A percentile compares a stretch with the other conserved stretches of the same genome.
Conservation (phyloP, 2,113 vertebrate species). For the Aviceda subcristata region DNA sequence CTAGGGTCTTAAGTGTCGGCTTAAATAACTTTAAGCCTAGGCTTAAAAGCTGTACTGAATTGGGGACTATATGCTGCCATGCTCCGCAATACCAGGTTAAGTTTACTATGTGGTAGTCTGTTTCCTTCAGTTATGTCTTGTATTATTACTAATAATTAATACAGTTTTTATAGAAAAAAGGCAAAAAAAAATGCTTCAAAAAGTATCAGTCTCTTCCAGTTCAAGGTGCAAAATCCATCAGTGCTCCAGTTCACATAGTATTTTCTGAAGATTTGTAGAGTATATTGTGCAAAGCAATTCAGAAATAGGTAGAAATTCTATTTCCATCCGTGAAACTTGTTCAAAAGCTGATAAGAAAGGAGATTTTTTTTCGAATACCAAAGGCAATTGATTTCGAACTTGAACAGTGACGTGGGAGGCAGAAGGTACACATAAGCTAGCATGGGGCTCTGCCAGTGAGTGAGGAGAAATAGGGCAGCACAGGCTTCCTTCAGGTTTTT, state of each 20-base stretch:
- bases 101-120: background rate
- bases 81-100: background rate
- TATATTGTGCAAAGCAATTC: background rate
- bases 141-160: background rate
- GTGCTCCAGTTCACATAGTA: background rate
- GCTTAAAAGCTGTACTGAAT: background rate
- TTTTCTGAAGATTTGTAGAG: background rate
- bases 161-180: background rate
- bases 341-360: background rate
- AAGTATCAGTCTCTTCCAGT: background rate
- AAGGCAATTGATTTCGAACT: background rate
- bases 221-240: background rate
- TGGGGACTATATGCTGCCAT: accelerated
- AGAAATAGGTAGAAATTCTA: background rate
- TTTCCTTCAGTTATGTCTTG: background rate
- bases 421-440: background rate
- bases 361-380: accelerated
- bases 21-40: background rate
- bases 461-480: background rate
- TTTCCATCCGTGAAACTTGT: background rate
- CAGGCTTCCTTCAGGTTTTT: background rate
- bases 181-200: background rate
- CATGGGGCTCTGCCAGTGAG: background rate
- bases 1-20: background rate
- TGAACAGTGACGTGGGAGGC: background rate